Conservation (phyloP, 1,140 invertebrate genomes). For the Cecropterus lyciades region DNA sequence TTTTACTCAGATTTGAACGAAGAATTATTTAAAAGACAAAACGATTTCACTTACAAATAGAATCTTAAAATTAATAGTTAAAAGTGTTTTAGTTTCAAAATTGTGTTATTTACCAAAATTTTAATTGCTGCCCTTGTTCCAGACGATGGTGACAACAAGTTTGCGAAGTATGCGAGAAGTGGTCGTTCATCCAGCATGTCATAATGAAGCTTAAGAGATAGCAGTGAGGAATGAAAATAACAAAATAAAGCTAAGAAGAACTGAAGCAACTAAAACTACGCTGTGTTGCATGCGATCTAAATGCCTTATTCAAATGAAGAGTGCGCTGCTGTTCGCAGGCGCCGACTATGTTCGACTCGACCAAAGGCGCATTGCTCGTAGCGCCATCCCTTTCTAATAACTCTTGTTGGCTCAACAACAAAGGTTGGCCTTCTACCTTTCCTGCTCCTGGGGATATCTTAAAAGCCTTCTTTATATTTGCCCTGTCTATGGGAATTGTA, state of each 20-base stretch:
- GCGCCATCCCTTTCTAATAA: constrained; percentile 91
- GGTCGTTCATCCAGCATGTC: neutral
- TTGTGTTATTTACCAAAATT: neutral
- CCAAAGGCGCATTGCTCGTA: constrained; percentile 86
- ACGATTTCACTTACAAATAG: too few relatives aligned
- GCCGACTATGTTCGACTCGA: constrained; percentile 84
- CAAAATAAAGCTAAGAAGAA: constrained; percentile 31
- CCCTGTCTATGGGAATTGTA: constrained; percentile 90
- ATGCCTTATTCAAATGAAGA: constrained; percentile 74
- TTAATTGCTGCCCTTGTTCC: constrained; percentile 23
- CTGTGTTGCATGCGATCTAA: constrained; percentile 66
- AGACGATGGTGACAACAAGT: constrained; percentile 15
- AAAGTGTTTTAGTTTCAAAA: too few relatives aligned
- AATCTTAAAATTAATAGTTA: too few relatives aligned
- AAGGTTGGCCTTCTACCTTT: constrained; percentile 85
- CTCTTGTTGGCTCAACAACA: constrained; percentile 89
- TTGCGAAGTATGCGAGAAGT: constrained; percentile 5
- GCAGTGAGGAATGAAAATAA: constrained; percentile 10
- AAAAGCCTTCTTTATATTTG: constrained; percentile 90
- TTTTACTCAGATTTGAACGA: too few relatives aligned
- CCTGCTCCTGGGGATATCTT: constrained; percentile 88
- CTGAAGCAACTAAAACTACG: constrained; percentile 41
- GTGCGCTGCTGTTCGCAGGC: constrained; percentile 72
- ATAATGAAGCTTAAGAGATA: constrained; percentile 20
- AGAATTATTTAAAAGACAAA: too few relatives aligned